Base-by-base conservation (phyloP, 2,888 invertebrate species). In the Patella ulyssiponensis region DNA sequence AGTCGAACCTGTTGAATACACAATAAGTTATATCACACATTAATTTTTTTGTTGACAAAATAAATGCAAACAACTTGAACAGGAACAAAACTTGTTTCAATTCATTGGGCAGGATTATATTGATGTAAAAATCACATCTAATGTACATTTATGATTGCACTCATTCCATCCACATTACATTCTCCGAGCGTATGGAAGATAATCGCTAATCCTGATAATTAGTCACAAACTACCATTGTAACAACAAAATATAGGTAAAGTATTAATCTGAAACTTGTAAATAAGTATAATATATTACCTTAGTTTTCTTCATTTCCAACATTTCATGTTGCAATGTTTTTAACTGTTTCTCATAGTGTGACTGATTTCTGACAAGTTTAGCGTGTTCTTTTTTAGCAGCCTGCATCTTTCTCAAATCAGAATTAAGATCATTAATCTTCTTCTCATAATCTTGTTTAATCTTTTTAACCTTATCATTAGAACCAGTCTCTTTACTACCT, bases 381-480 rank as follows among this genome's bases (percentile, higher is more conserved):
- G 96, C 94, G 92, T 98, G 98, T 88, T 98, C 97, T 82, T 95
- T 95, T 90, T 97, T 96, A 3, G 97, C 96, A 0, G 95, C 94
- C 90, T 98, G 96, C 83, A 97, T 92, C 82, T 96, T 94, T 89
- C 95, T 95, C 89, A 98, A 92, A 90, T 98, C 97, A 77, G 95
- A 94, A 87, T 97, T 95, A 95, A 98, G 95, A 44, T 94, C 94
- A 17, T 93, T 92, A 75, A 98, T 93, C 87, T 96, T 96, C 64
- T 95, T 94, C 89, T 98, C 97, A 92, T 97, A 99, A 86, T 98
- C 97, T 52, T 96, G 96, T 83, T 95, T 95, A 74, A 97, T 94
- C 89, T 96, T 89, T 83, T 88, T 87, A 12, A 84, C 84, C 73
- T 88, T 85, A 20, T 90, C 91, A 7, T 79, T 72, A 3, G 85